phyloP scores from a whole-genome alignment of 2,888 invertebrate genomes.

The Nomada hirtipes region DNA sequence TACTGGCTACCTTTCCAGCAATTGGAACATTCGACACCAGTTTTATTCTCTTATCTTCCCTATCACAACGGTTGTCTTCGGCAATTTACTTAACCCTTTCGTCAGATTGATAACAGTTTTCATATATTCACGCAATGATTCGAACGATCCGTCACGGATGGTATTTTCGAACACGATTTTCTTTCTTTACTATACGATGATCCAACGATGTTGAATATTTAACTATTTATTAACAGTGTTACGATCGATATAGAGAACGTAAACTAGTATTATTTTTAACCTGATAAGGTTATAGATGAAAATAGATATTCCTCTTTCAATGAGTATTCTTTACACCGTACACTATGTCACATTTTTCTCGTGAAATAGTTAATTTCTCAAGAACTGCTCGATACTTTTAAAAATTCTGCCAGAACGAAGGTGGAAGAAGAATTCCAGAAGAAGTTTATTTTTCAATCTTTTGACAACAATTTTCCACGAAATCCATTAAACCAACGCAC shows the following conservation, averaged over 20 bases:
- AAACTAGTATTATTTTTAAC: slow-evolving; percentile 4
- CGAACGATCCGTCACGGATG: neutral
- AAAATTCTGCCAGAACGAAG: neutral
- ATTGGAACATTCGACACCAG: neutral
- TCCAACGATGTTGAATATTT: no score
- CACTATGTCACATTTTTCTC: neutral
- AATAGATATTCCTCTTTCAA: neutral
- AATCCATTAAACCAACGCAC: neutral
- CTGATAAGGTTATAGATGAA: neutral
- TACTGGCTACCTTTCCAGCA: neutral
- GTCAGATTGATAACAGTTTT: slow-evolving; percentile 26
- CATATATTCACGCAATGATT: no score
- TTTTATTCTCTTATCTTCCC: slow-evolving; percentile 15
- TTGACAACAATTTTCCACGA: neutral
- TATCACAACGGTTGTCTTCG: neutral
- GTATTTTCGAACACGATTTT: neutral
- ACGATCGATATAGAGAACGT: neutral
- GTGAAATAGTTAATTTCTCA: no score
- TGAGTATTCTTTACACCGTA: neutral
- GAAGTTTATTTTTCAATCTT: neutral
- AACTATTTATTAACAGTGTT: neutral
- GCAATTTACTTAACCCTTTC: slow-evolving; percentile 25
- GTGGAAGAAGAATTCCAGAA: neutral
- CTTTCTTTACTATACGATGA: neutral
- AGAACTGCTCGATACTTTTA: neutral